Evolutionary conservation across 2,888 invertebrate species (phyloP).

Genomic region (Luperina nickerlii): DNA sequence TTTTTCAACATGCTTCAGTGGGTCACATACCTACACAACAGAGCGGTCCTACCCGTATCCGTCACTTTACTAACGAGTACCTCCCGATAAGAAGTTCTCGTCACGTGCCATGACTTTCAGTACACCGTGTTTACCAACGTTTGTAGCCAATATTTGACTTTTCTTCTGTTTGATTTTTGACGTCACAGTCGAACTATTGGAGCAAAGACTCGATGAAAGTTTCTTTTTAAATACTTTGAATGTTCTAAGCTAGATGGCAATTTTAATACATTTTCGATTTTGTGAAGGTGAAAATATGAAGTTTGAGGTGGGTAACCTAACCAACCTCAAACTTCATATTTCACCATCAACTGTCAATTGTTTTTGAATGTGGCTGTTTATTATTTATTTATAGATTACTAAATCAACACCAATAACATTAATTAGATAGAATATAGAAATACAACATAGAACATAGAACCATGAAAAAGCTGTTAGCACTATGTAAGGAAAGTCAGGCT

Average conservation of each 20-base stretch:
- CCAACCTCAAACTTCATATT: no score
- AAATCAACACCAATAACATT: neutral
- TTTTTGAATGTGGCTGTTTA: neutral
- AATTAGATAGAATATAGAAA: no score
- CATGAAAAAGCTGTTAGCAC: neutral
- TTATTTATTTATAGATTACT: neutral
- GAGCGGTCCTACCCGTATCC: conserved; percentile 28
- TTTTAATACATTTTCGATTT: conserved; percentile 20
- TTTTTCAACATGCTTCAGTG: neutral
- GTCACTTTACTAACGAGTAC: conserved; percentile 60
- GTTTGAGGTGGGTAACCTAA: neutral
- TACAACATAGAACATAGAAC: no score
- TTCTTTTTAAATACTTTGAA: conserved; percentile 36
- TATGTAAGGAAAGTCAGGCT: neutral
- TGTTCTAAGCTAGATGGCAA: neutral
- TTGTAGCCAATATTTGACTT: conserved; percentile 67
- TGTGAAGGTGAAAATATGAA: neutral
- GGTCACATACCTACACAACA: conserved; percentile 25
- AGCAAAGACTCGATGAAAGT: conserved; percentile 27
- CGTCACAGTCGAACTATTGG: conserved; percentile 26
- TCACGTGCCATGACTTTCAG: conserved; percentile 78
- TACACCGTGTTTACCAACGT: conserved; percentile 74
- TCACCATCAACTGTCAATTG: neutral
- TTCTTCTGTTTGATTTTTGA: conserved; percentile 73
- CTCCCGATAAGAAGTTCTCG: conserved; percentile 71